A percentile compares a stretch with the other conserved stretches of the same genome.
phyloP scores from a whole-genome alignment of 1,140 invertebrate genomes.

The Uloborus diversus region DNA sequence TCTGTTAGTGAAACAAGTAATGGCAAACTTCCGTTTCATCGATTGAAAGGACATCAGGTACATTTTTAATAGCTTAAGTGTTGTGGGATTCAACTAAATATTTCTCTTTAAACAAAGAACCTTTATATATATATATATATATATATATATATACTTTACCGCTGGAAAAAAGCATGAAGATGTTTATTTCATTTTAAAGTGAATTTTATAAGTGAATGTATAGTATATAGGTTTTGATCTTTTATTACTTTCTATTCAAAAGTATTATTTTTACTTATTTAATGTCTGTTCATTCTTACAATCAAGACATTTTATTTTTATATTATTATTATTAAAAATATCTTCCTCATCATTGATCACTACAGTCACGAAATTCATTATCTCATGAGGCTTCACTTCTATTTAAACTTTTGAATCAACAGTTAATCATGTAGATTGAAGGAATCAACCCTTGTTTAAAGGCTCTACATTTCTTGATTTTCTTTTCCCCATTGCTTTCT shows the following conservation, averaged over 20 bases:
- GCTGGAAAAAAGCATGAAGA: neutral
- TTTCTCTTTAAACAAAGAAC: neutral
- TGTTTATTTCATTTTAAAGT: neutral
- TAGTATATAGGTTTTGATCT: neutral
- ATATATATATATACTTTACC: neutral
- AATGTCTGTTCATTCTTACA: too few relatives aligned
- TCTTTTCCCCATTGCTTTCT: too few relatives aligned
- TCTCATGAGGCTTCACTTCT: too few relatives aligned
- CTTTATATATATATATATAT: neutral
- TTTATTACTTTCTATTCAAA: neutral
- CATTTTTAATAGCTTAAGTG: neutral
- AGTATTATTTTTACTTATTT: neutral
- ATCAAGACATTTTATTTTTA: too few relatives aligned
- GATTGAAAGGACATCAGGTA: slow-evolving; percentile 36
- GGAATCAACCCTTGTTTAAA: too few relatives aligned
- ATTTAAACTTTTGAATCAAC: too few relatives aligned
- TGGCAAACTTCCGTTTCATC: slow-evolving; percentile 13
- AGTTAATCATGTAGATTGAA: too few relatives aligned
- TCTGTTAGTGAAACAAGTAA: neutral
- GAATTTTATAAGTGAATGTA: neutral
- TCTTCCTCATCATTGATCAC: too few relatives aligned
- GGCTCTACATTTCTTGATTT: too few relatives aligned
- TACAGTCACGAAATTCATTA: too few relatives aligned
- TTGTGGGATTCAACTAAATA: neutral
- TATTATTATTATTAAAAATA: too few relatives aligned